Conservation (phyloP, 2,797 vertebrate species). For the Chelmon rostratus region DNA sequence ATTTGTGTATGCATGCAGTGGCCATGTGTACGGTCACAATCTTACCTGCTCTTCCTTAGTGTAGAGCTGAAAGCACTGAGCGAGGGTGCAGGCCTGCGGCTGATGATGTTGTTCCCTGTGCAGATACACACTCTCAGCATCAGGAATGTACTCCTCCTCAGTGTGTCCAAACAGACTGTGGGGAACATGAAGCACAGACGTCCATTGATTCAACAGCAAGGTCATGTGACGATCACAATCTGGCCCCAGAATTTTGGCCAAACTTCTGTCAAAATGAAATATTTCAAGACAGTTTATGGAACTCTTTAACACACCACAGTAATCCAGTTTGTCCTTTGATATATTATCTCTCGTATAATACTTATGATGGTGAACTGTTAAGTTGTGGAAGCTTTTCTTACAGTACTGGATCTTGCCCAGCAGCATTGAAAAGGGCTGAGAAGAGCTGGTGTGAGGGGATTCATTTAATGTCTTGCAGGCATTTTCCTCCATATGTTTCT, state of each 20-base stretch:
- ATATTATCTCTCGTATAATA: not conserved
- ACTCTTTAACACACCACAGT: not conserved
- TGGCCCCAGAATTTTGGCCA: not conserved
- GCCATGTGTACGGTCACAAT: not conserved
- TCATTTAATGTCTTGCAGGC: not conserved
- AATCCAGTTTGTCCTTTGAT: not conserved
- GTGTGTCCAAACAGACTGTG: conserved; percentile 94
- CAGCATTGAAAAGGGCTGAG: not conserved
- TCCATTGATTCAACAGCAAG: conserved; percentile 9
- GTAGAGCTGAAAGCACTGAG: conserved; percentile 99
- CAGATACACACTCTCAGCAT: conserved; percentile 96
- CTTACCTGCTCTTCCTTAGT: conserved; percentile 98
- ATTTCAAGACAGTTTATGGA: not conserved
- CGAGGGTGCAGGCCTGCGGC: conserved; percentile 96
- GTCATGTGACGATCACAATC: conserved; percentile 17
- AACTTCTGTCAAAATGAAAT: not conserved
- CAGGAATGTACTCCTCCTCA: conserved; percentile 97
- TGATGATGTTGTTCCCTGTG: conserved; percentile 96
- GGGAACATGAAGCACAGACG: conserved; percentile 27
- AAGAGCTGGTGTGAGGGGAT: not conserved
- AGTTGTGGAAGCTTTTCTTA: not conserved
- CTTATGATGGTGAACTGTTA: not conserved
- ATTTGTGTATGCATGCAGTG: not conserved
- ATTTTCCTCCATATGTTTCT: not conserved
- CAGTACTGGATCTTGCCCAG: not conserved